A percentile compares a stretch with the other conserved stretches of the same genome.
Conservation (phyloP, 2,113 vertebrate species). For the Conger conger region DNA sequence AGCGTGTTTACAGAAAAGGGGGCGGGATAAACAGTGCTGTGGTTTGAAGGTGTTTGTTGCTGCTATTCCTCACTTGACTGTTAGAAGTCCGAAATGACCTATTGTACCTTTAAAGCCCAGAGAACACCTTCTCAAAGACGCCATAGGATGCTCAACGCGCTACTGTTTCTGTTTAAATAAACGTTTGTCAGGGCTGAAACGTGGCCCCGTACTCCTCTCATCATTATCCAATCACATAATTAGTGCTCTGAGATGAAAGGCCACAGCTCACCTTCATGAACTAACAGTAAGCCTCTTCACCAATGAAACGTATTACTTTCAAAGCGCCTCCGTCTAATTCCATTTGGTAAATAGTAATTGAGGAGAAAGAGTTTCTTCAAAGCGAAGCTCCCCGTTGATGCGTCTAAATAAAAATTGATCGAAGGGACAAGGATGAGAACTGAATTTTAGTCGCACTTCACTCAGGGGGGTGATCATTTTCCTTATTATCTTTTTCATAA, state of each 20-base stretch:
- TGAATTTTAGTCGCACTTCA: conserved; percentile 4
- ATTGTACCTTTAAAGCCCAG: no score
- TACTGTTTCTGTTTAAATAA: no score
- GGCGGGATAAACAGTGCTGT: no score
- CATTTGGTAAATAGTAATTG: conserved; percentile 46
- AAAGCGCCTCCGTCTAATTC: conserved; percentile 13
- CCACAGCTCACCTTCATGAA: not conserved
- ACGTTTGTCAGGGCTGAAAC: not conserved
- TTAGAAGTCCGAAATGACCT: no score
- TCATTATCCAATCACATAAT: not conserved
- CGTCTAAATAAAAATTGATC: conserved; percentile 46
- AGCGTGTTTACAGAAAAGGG: no score
- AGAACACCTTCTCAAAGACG: no score
- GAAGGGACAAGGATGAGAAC: conserved; percentile 27
- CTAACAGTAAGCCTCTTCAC: not conserved
- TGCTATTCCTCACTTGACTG: no score
- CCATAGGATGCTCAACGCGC: no score
- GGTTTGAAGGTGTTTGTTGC: no score
- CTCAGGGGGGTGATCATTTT: not conserved
- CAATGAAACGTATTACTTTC: not conserved
- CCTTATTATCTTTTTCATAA: conserved; percentile 22
- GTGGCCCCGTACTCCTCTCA: not conserved
- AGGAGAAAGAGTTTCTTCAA: conserved; percentile 28
- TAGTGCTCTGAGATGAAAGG: not conserved
- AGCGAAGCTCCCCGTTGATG: conserved; percentile 39